Base-by-base conservation (phyloP, 1,140 invertebrate genomes). In the Drosophila funebris region DNA sequence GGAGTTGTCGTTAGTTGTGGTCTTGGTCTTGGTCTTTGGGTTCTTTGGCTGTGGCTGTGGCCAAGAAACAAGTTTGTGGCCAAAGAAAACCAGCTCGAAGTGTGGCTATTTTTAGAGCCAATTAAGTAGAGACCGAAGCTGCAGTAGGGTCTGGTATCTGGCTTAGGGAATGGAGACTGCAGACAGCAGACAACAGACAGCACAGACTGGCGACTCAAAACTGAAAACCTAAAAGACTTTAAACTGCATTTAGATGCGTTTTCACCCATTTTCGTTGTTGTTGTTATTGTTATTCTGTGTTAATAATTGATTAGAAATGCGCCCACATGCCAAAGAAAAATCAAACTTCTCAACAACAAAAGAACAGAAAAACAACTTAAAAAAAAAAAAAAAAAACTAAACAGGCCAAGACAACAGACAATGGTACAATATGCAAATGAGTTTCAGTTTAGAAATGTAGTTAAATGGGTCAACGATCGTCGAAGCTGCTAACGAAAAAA, bases 301-400 rank as follows among this genome's bases (percentile, higher is more conserved):
- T 80, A 78, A 82, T 84, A 73, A 79, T 83, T 79, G 66, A 79
- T 84, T 85, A 76, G 73, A 85, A 85, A 84, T 76, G 75, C 79
- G 58, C 64, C 63, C 60, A 29, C 41, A 18, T 41, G 16, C 11
- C n/a, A n/a, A n/a, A n/a, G n/a, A n/a, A n/a, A n/a, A n/a, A n/a
- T n/a, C n/a, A n/a, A n/a, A n/a, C n/a, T n/a, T n/a, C n/a, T n/a
- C n/a, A n/a, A n/a, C n/a, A n/a, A n/a, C n/a, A n/a, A n/a, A n/a
- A n/a, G n/a, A n/a, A n/a, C n/a, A n/a, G n/a, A n/a, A n/a, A n/a
- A n/a, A n/a, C n/a, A n/a, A n/a, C n/a, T n/a, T n/a, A n/a, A 37
- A 33, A 56, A 54, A 48, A 61, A 52, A 62, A 29, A 4, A 31
- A 31, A 31, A 5, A 31, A 31, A 31, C 29, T 8, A 9, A 31